Conservation (phyloP, 1,140 invertebrate genomes). For the Leptopilina clavipes region DNA sequence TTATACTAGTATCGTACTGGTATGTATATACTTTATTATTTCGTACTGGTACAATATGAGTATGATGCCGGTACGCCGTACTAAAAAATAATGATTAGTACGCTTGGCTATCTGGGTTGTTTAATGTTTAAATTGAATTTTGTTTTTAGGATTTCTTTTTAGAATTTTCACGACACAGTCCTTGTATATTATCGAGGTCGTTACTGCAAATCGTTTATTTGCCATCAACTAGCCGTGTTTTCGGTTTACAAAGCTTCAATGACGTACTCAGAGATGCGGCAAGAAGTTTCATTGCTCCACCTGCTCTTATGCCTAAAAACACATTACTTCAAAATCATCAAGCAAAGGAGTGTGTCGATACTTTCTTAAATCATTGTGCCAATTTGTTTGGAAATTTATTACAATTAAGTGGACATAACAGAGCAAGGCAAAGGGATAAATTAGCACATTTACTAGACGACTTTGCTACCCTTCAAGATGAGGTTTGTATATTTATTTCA, state of each 20-base stretch:
- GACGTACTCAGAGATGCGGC: constrained; percentile 91
- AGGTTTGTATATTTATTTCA: constrained; percentile 77
- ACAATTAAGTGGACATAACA: constrained; percentile 95
- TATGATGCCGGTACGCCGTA: no score
- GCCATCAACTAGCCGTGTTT: constrained; percentile 73
- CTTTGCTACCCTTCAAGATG: constrained; percentile 93
- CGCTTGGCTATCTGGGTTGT: no score
- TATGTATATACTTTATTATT: no score
- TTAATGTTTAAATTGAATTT: constrained; percentile 28
- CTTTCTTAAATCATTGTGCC: constrained; percentile 91
- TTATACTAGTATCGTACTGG: no score
- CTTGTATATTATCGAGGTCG: constrained; percentile 95
- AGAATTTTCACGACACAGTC: constrained; percentile 88
- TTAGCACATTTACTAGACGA: constrained; percentile 92
- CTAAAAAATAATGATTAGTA: no score
- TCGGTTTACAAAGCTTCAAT: constrained; percentile 78
- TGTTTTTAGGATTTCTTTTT: constrained; percentile 91
- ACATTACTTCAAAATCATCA: constrained; percentile 79
- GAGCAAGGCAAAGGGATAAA: constrained; percentile 95
- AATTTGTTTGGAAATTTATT: constrained; percentile 90
- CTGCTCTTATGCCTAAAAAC: constrained; percentile 84
- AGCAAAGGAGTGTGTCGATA: constrained; percentile 90
- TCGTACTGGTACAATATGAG: no score
- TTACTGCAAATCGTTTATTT: constrained; percentile 90
- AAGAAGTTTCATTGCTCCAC: constrained; percentile 90